A percentile compares a stretch with the other conserved stretches of the same genome.
Conservation (phyloP, 1,140 invertebrate genomes). For the Pseudomyrmex sp. region DNA sequence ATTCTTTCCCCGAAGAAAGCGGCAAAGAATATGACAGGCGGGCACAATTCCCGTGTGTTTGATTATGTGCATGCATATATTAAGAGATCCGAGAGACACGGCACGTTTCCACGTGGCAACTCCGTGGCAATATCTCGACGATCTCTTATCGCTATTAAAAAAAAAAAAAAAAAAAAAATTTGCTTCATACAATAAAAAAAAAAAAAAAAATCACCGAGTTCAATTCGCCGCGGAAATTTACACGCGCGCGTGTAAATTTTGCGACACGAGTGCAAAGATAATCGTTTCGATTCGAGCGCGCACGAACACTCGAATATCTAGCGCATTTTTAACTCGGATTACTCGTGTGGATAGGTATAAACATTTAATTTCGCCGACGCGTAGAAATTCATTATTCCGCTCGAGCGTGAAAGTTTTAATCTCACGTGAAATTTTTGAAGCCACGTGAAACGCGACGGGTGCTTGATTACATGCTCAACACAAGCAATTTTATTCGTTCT, state of each 20-base stretch:
- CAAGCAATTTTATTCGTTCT: constrained; percentile 62
- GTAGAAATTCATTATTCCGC: constrained; percentile 36
- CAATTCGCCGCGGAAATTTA: too few relatives aligned
- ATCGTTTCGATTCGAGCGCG: background rate
- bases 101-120: constrained; percentile 73
- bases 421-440: constrained; percentile 42
- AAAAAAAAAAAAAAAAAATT: too few relatives aligned
- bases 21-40: background rate
- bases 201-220: too few relatives aligned
- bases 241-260: too few relatives aligned
- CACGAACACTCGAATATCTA: background rate
- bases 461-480: constrained; percentile 68
- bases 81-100: constrained; percentile 76
- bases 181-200: too few relatives aligned
- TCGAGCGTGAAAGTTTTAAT: constrained; percentile 25
- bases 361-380: constrained; percentile 19
- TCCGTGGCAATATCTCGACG: constrained; percentile 51
- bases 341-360: background rate
- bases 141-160: constrained; percentile 61
- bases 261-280: too few relatives aligned
- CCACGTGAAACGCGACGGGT: constrained; percentile 32
- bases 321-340: constrained; percentile 33
- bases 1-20: constrained; percentile 42
- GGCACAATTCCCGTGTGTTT: constrained; percentile 56
- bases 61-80: constrained; percentile 43